Percentiles rank a stretch among this genome's conserved stretches.
Conservation (phyloP, 2,888 invertebrate species). For the Pocota personata region DNA sequence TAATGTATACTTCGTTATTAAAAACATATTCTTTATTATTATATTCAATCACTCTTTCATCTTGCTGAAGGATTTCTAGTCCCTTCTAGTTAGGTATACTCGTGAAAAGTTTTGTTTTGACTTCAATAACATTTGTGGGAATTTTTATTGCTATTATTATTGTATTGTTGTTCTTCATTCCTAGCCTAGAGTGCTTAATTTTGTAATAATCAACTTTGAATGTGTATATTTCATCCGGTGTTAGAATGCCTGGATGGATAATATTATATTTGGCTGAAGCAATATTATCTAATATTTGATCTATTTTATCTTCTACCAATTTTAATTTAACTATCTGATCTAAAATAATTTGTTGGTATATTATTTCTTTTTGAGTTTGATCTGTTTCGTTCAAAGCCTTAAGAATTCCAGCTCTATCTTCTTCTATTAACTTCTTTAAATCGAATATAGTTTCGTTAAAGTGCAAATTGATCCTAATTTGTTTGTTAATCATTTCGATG, state of each 20-base stretch:
- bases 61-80: too few relatives aligned
- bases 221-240: too few relatives aligned
- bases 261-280: neutral
- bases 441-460: neutral
- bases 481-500: neutral
- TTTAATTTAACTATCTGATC: neutral
- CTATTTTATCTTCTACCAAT: neutral
- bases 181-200: neutral
- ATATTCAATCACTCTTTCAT: too few relatives aligned
- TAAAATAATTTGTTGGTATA: neutral
- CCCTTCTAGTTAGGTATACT: too few relatives aligned
- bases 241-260: too few relatives aligned
- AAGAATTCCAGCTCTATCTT: neutral
- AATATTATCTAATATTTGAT: neutral
- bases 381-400: neutral
- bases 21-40: neutral
- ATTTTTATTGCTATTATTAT: neutral
- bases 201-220: neutral
- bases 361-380: neutral
- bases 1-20: neutral
- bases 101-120: neutral
- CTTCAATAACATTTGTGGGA: neutral
- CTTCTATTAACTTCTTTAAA: neutral
- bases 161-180: neutral
- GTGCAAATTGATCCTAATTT: neutral